A percentile compares a stretch with the other conserved stretches of the same genome.
Conservation (phyloP, 2,113 vertebrate species). For the Protomyctophum bolini region DNA sequence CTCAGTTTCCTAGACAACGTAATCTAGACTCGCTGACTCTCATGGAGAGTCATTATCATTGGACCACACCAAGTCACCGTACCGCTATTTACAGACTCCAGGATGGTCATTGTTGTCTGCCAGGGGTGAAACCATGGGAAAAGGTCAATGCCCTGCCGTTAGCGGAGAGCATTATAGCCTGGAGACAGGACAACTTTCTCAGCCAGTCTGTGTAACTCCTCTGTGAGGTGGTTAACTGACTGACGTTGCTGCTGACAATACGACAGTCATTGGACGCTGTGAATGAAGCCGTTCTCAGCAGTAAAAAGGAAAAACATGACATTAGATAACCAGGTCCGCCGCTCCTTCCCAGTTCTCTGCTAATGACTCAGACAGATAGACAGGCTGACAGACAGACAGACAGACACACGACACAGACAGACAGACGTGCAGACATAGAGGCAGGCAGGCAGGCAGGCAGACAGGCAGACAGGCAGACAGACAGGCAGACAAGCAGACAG, state of each 20-base stretch:
- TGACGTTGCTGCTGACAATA: conserved; percentile 62
- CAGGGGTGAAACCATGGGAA: conserved; percentile 50
- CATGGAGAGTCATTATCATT: conserved; percentile 14
- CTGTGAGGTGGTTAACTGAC: conserved; percentile 34
- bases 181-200: conserved; percentile 51
- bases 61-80: conserved; percentile 17
- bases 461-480: conserved; percentile 39
- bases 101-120: conserved; percentile 35
- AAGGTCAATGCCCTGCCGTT: conserved; percentile 47
- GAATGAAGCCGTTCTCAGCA: conserved; percentile 70
- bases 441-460: conserved; percentile 35
- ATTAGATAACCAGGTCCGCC: conserved; percentile 48
- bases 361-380: conserved; percentile 48
- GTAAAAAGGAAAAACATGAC: conserved; percentile 64
- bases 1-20: conserved; percentile 1
- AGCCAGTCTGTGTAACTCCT: conserved; percentile 43
- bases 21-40: conserved; percentile 18
- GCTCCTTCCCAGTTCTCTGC: conserved; percentile 44
- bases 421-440: conserved; percentile 38
- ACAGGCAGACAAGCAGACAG: neutral
- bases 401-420: conserved; percentile 15
- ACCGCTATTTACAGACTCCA: conserved; percentile 22
- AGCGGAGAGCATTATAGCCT: conserved; percentile 31
- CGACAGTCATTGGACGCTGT: conserved; percentile 59
- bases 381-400: conserved; percentile 7